Base-by-base conservation (phyloP, 23 tunicate species). In the Pegea sp. region DNA sequence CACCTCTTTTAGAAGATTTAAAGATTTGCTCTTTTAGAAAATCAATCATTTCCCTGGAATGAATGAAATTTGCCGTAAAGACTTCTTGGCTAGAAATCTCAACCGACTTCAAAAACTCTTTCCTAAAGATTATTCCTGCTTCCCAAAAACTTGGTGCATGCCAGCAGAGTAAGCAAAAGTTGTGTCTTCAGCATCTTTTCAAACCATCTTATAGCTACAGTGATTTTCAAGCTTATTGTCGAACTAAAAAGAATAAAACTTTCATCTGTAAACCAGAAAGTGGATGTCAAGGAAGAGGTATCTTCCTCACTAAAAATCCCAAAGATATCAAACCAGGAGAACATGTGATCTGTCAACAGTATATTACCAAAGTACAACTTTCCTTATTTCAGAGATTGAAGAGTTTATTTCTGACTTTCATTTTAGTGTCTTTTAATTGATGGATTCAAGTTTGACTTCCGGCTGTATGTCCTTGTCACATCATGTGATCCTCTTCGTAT, bases 31-130 rank as follows among this genome's bases (percentile, higher is more conserved):
- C 43, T 60, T 62, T 51, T 60, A 89, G 89, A 77, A 77, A 89
- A 89, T 89, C 53, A 89, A 89, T 42, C 98, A 89, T 62, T 89
- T 89, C 71, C 98, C 98, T 33, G 98, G 98, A 28, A 89, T 89
- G 98, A 77, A 70, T 29, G 98, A 89, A 63, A 89, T 89, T 50
- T 89, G 90, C 53, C 63, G 98, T 22, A 89, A 89, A 67, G 98
- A 89, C 63, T 74, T 89, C 56, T 69, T 89, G 30, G 88, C 98
- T 1, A 48, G 98, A 61, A 89, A 89, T 57, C 63, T 89, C 3
- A 89, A 77, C 30, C 80, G 98, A 29, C 58, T 76, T 8, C 65
- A 60, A 30, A 87, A 87, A 61, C 69, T 75, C 3, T 87, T 87
- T 59, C 88, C 88, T 31, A 87, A 87, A 49, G 96, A 87, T 23